Base-by-base conservation (phyloP, 2,113 vertebrate genomes). In the Circaetus cinerascens region DNA sequence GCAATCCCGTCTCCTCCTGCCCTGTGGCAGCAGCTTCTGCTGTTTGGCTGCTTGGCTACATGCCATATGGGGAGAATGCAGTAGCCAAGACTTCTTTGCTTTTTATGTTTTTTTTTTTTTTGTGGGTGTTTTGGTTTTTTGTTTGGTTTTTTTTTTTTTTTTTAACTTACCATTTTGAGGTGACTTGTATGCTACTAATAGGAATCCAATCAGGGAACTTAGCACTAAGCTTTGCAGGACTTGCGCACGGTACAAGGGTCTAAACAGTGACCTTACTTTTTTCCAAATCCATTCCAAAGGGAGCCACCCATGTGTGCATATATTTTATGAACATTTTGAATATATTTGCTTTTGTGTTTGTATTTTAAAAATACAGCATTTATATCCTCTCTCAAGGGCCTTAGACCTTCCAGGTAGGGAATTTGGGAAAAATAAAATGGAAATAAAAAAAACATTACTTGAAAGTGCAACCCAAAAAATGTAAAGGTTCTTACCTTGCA, bases 401-500 rank as follows among this genome's bases (percentile, higher is more conserved):
- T 91, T 80, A 64, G 55, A 11, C 34, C 45, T 79, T 93, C 40
- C 82, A 92, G 74, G 71, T 34, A 45, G 59, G 64, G 48, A 91
- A 67, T 79, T 46, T 11, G 3, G 9, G 68, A 22, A 73, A 83
- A 91, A 59, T 26, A 38, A 95, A 67, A 53, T 5, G 38, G 15
- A 26, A 91, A 57, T 67, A 45, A 60, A 92, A 66, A 59, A 68
- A 86, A 60, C 12, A 6, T 50, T 69, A 46, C 64, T 82, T 91
- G 46, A 15, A 92, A 90, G 36, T 27, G 15, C 11, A 4, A n/a
- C n/a, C 78, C 17, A 11, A 86, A 85, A 91, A 95, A 88, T 59
- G 32, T 85, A 76, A 56, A 72, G 60, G 69, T 74, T 93, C 89
- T 91, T 92, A 86, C 75, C 81, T 96, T 85, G 62, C 53, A 90